Conservation (phyloP, 2,797 vertebrate species). For the Diceros bicornis region DNA sequence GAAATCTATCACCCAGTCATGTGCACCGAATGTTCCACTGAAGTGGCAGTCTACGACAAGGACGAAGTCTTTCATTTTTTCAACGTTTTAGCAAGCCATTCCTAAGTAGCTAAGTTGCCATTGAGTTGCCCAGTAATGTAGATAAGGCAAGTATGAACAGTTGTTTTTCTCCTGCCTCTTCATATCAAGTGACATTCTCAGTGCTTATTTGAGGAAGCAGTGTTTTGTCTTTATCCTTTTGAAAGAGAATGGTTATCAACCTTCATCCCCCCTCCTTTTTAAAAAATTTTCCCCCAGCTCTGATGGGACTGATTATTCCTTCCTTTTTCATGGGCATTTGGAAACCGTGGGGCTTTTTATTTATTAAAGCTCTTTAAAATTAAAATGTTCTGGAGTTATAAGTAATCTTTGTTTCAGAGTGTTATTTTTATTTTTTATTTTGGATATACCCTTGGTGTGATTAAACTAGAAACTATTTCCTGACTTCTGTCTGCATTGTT, state of each 20-base stretch:
- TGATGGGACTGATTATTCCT: constrained; percentile 52
- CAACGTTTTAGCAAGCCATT: constrained; percentile 97
- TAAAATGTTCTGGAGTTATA: constrained; percentile 78
- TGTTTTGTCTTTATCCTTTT: constrained; percentile 64
- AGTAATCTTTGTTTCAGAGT: constrained; percentile 71
- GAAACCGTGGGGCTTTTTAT: constrained; percentile 69
- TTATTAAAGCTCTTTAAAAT: constrained; percentile 82
- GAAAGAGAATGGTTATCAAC: constrained; percentile 44
- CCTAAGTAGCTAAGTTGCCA: constrained; percentile 88
- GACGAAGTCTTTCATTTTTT: constrained; percentile 99
- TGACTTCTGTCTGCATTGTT: constrained; percentile 2
- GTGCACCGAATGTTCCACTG: constrained; percentile 96
- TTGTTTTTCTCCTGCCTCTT: not conserved
- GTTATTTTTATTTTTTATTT: constrained; percentile 54
- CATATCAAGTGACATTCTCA: constrained; percentile 36
- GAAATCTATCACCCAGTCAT: constrained; percentile 96
- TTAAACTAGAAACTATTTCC: constrained; percentile 45
- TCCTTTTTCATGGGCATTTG: constrained; percentile 67
- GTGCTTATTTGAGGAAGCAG: constrained; percentile 47
- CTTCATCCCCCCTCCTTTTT: not conserved
- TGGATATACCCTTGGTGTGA: not conserved
- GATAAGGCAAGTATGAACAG: constrained; percentile 64
- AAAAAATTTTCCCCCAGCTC: not conserved
- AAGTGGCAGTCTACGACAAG: constrained; percentile 97
- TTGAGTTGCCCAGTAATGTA: not conserved